Evolutionary conservation across 1,140 invertebrate species (phyloP).

Genomic region (Stegodyphus mimosarum): DNA sequence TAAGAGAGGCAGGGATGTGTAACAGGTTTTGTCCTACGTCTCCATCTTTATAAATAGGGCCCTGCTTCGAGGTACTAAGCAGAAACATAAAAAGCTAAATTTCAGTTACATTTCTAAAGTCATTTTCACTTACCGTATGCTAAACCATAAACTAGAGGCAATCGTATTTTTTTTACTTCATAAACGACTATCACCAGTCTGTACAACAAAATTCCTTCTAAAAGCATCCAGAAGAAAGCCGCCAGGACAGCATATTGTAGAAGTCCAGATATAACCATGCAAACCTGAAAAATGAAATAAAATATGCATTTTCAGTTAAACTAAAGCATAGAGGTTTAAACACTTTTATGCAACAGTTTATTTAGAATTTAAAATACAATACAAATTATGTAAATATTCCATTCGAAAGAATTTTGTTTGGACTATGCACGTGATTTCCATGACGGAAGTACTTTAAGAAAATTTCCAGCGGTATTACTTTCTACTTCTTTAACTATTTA

Average conservation of each 20-base stretch:
- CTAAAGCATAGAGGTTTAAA: too few species aligned
- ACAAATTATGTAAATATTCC: too few species aligned
- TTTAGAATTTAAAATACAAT: too few species aligned
- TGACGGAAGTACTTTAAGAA: too few species aligned
- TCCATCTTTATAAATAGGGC: background rate
- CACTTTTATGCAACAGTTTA: too few species aligned
- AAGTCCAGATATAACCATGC: conserved; percentile 67
- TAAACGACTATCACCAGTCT: conserved; percentile 71
- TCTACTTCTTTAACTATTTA: too few species aligned
- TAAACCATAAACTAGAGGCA: background rate
- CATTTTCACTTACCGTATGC: conserved; percentile 21
- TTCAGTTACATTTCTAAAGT: background rate
- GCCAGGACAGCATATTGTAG: conserved; percentile 69
- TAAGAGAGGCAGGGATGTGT: background rate
- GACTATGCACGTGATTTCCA: too few species aligned
- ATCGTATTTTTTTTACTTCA: conserved; percentile 19
- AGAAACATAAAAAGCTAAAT: background rate
- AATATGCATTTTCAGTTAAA: too few species aligned
- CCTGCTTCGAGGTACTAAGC: background rate
- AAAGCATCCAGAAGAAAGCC: conserved; percentile 70
- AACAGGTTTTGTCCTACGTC: background rate
- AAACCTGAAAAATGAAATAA: conserved; percentile 56
- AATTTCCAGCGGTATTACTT: too few species aligned
- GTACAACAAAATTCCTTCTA: conserved; percentile 70
- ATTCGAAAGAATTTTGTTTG: too few species aligned